These are phyloP conservation scores for Eledona agricola DNA, from an alignment of 2,888 invertebrate genomes.

Conservation along the genomic window DNA sequence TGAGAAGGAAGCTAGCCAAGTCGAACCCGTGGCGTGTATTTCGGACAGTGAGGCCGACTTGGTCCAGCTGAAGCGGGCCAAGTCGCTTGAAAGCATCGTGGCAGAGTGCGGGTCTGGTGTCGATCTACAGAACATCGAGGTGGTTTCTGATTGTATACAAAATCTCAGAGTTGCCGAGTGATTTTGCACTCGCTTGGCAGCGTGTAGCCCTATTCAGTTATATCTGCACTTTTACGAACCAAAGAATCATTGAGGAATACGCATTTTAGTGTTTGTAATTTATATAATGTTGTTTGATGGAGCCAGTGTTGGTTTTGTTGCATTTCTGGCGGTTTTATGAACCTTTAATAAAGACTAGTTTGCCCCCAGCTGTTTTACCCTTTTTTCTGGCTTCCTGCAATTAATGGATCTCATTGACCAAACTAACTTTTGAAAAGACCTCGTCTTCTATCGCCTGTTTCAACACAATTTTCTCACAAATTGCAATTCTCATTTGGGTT, in stretches of 20 bases:
- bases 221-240: constrained; percentile 15
- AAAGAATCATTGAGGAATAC: too few relatives aligned
- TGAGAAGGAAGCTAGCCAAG: constrained; percentile 48
- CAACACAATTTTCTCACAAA: neutral
- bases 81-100: constrained; percentile 69
- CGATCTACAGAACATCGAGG: constrained; percentile 58
- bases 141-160: constrained; percentile 70
- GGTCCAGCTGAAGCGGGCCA: constrained; percentile 66
- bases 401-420: too few relatives aligned
- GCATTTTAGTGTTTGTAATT: constrained; percentile 14
- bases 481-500: constrained; percentile 1
- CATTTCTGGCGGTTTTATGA: too few relatives aligned
- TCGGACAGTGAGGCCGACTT: constrained; percentile 47
- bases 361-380: too few relatives aligned
- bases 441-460: too few relatives aligned
- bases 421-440: too few relatives aligned
- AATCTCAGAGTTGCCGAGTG: constrained; percentile 69
- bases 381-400: too few relatives aligned
- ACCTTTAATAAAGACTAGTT: too few relatives aligned
- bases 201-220: neutral
- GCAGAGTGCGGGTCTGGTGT: constrained; percentile 56
- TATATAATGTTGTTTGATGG: constrained; percentile 3
- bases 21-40: constrained; percentile 52
- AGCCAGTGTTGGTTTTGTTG: too few relatives aligned
- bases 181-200: constrained; percentile 7